Base-by-base conservation (phyloP, 2,888 invertebrate species). In the Dicycla oo region DNA sequence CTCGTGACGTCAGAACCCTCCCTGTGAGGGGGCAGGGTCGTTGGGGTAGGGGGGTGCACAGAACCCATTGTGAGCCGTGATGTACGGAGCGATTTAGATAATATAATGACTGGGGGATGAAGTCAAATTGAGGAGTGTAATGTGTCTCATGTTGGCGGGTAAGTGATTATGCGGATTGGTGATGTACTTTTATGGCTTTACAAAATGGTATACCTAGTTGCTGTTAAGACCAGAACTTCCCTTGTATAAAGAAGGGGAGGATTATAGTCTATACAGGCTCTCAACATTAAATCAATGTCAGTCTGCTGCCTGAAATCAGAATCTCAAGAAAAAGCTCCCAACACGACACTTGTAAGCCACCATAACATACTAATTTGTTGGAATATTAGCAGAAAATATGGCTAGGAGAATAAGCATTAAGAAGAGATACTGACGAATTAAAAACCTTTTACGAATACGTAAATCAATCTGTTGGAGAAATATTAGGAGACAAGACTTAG, bases 71-170 rank as follows among this genome's bases (percentile, higher is more conserved):
- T 87, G 62, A 40, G 51, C 63, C 45, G 81, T 85, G 84, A 85
- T 83, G 79, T 87, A 85, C 78, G 79, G 79, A 64, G 61, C 87
- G 79, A 87, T 83, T 85, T 83, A 80, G 84, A 63, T 85, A 79
- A 85, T 87, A 78, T 85, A 86, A 85, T 86, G 78, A 75, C 56
- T 57, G 30, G 74, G 74, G 75, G 86, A 75, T 69, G 73, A 82
- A 80, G 83, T 83, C 75, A 73, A 81, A 83, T 81, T 75, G 79
- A 69, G 43, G 67, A 71, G 65, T 60, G 56, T 74, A 73, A 81
- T 63, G 69, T 67, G 64, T 77, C 30, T 60, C 30, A 51, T 47
- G 75, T 40, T 49, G n/a, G 38, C n/a, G 51, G 30, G 49, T 67
- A 72, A 68, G 58, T 78, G 53, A 71, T 77, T 77, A 63, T 34